Conservation (phyloP, 1,140 invertebrate species). For the Drosophila neocordata region DNA sequence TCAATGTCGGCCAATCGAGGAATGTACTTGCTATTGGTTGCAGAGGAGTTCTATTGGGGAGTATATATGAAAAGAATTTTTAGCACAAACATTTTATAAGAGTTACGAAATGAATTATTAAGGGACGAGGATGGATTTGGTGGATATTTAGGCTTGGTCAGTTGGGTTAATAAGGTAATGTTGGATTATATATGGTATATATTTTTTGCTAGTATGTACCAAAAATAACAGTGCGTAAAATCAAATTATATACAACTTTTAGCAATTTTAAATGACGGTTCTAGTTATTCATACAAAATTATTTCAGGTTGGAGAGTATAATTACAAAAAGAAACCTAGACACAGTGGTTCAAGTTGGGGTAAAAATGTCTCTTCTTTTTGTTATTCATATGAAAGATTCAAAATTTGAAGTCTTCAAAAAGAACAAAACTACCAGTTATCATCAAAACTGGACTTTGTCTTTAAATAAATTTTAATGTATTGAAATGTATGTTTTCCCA, state of each 20-base stretch:
- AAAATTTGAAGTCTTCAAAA: too few species aligned
- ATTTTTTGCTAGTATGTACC: conserved; percentile 49
- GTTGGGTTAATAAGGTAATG: conserved; percentile 4
- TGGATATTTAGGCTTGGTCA: conserved; percentile 5
- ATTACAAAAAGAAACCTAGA: not conserved
- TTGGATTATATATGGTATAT: not conserved
- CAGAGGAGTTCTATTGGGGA: conserved; percentile 67
- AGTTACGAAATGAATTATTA: not conserved
- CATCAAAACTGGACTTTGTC: too few species aligned
- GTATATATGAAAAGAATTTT: conserved; percentile 17
- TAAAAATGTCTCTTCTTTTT: not conserved
- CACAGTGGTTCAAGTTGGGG: conserved; percentile 20
- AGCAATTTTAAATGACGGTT: conserved; percentile 21
- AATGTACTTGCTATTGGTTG: conserved; percentile 81
- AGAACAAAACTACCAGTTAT: too few species aligned
- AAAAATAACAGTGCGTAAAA: conserved; percentile 80
- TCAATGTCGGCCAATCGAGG: conserved; percentile 75
- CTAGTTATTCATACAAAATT: conserved; percentile 30
- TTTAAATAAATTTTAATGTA: too few species aligned
- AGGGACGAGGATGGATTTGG: not conserved
- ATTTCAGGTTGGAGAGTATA: not conserved
- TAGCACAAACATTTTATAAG: conserved; percentile 1
- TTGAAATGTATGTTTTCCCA: too few species aligned
- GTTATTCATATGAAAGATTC: too few species aligned
- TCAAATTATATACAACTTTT: conserved; percentile 59